Evolutionary conservation across 2,888 invertebrate genomes (phyloP), one percentile per base, ranked within the genome.

Genomic region (Aquatica leii): DNA sequence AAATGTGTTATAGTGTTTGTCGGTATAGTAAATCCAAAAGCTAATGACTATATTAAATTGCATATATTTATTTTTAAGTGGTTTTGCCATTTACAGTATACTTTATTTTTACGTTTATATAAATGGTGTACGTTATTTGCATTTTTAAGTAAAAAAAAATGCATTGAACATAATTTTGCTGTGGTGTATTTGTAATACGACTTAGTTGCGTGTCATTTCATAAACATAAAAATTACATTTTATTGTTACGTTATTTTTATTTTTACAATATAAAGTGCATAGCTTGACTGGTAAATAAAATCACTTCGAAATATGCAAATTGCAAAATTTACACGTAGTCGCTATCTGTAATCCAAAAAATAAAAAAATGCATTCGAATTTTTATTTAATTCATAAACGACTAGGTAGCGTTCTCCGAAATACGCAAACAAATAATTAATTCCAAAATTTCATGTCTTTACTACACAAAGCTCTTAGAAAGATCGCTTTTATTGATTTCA

Each of bases 1-100:
- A 71, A 73, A 75, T 73, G 73, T 67, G 56, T 67, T 70, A 67
- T 69, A 69, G 70, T 73, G 76, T 78, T 78, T 79, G 80, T 78
- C 80, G 79, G 79, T 74, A 71, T 73, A 77, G 71, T 78, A 79
- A 79, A 78, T 78, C 80, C 76, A 78, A 78, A 78, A 77, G 74
- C 69, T 71, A 80, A 81, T 78, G 77, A 76, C 79, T 80, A 76
- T 79, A 80, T 80, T 79, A 79, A 79, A 78, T 75, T 74, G 76
- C 74, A 73, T 71, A 76, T 76, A 73, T 74, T 78, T 75, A 64
- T 56, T 55, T 58, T 59, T 46, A 59, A 59, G 53, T 53, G 24
- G 59, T 52, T 59, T 59, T 52, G 31, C 50, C 59, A 52, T 59
- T 51, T 53, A 34, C 34, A 35, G 43, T 43, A 52, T 35, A 18